These are phyloP conservation scores for Gymnorhina tibicen DNA, from an alignment of 2,113 vertebrate genomes.

Conservation along the genomic window DNA sequence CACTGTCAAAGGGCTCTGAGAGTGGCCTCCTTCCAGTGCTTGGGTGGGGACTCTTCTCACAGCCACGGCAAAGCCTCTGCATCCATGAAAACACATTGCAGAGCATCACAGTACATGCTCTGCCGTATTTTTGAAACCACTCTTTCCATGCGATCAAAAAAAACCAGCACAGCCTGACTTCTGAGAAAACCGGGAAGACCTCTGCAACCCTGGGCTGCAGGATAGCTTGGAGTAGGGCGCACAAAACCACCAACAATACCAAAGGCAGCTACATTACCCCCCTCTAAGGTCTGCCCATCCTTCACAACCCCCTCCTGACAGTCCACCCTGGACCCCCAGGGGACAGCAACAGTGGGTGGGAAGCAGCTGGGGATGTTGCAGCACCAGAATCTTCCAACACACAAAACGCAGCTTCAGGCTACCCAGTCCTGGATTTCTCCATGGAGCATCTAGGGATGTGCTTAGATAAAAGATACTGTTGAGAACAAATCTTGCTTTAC, in stretches of 20 bases:
- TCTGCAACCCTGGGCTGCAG: fast-evolving
- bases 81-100: neutral
- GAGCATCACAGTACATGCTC: neutral
- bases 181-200: neutral
- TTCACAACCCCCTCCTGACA: neutral
- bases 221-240: neutral
- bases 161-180: neutral
- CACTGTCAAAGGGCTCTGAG: neutral
- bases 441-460: neutral
- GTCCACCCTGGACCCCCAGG: neutral
- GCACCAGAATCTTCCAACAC: neutral
- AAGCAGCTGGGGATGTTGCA: neutral
- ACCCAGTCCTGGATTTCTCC: neutral
- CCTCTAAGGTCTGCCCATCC: neutral
- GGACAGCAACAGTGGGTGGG: neutral
- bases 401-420: neutral
- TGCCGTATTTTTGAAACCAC: neutral
- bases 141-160: neutral
- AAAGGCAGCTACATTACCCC: neutral
- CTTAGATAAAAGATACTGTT: conserved; percentile 10
- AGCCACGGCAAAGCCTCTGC: neutral
- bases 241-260: neutral
- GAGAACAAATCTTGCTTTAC: neutral
- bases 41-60: neutral
- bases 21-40: neutral